A percentile compares a stretch with the other conserved stretches of the same genome.
Evolutionary conservation across 1,140 invertebrate genomes (phyloP).

Genomic region (Coenobita brevimanus): DNA sequence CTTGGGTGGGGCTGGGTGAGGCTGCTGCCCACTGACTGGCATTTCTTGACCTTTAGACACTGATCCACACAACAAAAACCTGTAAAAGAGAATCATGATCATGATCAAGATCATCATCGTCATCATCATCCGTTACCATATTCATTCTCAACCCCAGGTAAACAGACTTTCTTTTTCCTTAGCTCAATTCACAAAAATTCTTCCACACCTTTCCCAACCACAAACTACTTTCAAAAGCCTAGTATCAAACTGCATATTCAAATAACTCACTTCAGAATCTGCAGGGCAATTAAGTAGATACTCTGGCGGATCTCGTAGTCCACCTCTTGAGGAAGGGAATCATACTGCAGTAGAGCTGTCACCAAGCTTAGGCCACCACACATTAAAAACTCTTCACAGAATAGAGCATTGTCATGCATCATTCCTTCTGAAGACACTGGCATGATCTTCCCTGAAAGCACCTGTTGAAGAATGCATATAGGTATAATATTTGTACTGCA

Average conservation of each 20-base stretch:
- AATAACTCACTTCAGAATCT: constrained; percentile 73
- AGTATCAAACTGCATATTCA: no score
- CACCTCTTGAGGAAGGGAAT: constrained; percentile 74
- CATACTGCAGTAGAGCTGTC: constrained; percentile 75
- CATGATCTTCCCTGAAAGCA: constrained; percentile 76
- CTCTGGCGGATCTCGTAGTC: constrained; percentile 76
- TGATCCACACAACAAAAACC: constrained; percentile 41
- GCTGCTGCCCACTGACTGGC: constrained; percentile 36
- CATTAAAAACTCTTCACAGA: constrained; percentile 75
- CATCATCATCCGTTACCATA: no score
- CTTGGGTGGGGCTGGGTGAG: constrained; percentile 68
- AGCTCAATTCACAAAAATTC: no score
- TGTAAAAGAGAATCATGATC: constrained; percentile 8
- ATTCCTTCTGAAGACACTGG: constrained; percentile 73
- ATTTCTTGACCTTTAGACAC: constrained; percentile 46
- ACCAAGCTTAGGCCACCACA: constrained; percentile 75
- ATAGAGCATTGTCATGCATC: constrained; percentile 73
- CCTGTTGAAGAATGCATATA: constrained; percentile 71
- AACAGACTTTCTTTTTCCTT: no score
- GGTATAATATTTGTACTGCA: neutral
- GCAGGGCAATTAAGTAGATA: constrained; percentile 76
- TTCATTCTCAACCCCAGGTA: no score
- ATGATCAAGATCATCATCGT: no score
- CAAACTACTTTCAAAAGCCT: no score
- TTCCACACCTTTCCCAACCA: no score